Evolutionary conservation across 2,888 invertebrate genomes (phyloP).

Genomic region (Hirtodrosophila alboralis): DNA sequence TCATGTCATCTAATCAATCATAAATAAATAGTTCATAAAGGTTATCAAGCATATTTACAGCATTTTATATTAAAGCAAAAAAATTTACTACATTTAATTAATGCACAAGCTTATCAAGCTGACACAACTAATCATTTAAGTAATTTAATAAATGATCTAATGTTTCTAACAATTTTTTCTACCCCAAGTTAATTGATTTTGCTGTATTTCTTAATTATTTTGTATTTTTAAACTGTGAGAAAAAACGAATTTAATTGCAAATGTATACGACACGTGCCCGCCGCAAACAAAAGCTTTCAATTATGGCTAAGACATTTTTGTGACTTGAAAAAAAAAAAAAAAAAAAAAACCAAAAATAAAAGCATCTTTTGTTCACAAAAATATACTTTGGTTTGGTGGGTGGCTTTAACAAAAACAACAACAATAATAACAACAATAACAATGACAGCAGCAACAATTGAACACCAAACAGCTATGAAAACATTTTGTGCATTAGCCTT

Average conservation of each 20-base stretch:
- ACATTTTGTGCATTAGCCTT: slow-evolving; percentile 52
- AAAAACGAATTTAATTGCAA: too few relatives aligned
- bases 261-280: slow-evolving; percentile 8
- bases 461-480: slow-evolving; percentile 4
- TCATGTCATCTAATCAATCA: too few relatives aligned
- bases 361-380: slow-evolving; percentile 46
- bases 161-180: slow-evolving; percentile 1
- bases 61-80: too few relatives aligned
- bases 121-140: slow-evolving; percentile 4
- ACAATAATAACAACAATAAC: slow-evolving; percentile 10
- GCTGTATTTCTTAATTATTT: too few relatives aligned
- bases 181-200: slow-evolving; percentile 2
- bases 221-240: not conserved
- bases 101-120: slow-evolving; percentile 6
- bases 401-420: slow-evolving; percentile 35
- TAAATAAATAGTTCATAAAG: too few relatives aligned
- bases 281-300: slow-evolving; percentile 52
- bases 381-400: slow-evolving; percentile 42
- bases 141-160: slow-evolving; percentile 31
- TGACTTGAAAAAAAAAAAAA: slow-evolving; percentile 8
- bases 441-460: slow-evolving; percentile 4
- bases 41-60: too few relatives aligned
- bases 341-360: slow-evolving; percentile 9
- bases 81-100: too few relatives aligned
- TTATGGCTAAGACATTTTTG: slow-evolving; percentile 38